Conservation (phyloP, 2,113 vertebrate species). For the Podilymbus podiceps region DNA sequence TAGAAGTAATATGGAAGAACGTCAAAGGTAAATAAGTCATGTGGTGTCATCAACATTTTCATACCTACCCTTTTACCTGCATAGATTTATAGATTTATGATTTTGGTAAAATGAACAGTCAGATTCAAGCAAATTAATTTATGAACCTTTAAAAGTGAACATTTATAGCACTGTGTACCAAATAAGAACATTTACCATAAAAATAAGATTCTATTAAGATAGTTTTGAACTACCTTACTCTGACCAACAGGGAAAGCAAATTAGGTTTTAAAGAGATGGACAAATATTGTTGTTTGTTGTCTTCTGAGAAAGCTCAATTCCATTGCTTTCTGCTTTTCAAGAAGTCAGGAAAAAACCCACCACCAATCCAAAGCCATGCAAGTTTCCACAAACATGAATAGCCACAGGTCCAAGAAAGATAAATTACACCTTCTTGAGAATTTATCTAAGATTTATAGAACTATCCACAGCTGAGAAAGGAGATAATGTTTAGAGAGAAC, state of each 20-base stretch:
- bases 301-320: neutral
- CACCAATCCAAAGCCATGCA: neutral
- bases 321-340: neutral
- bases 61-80: neutral
- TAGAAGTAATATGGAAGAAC: neutral
- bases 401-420: neutral
- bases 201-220: neutral
- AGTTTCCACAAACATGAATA: neutral
- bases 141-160: neutral
- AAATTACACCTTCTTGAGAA: neutral
- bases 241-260: neutral
- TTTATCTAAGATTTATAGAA: neutral
- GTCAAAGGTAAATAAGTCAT: neutral
- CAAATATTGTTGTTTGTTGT: neutral
- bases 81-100: neutral
- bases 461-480: neutral
- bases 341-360: neutral
- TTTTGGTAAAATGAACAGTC: neutral
- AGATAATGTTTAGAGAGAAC: neutral
- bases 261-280: neutral
- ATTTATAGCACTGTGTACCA: neutral
- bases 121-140: neutral
- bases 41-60: neutral
- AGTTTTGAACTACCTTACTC: neutral
- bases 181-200: neutral